Conservation (phyloP, 2,888 invertebrate species). For the Pyrochroa serraticornis region DNA sequence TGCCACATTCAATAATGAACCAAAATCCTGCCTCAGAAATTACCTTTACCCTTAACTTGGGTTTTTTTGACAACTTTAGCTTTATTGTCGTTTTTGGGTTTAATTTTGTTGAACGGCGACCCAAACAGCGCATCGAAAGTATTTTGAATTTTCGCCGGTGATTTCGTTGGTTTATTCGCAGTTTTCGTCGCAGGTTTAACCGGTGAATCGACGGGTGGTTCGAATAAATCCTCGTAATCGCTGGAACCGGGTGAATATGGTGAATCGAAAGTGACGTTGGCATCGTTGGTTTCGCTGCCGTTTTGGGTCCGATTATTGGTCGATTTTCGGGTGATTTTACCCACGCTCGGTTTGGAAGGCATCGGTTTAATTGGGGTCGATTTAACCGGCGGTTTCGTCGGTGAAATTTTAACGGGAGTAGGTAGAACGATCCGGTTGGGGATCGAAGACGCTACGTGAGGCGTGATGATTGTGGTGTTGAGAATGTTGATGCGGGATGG, state of each 20-base stretch:
- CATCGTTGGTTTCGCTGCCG: constrained; percentile 57
- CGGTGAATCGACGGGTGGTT: constrained; percentile 67
- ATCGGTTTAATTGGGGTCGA: constrained; percentile 66
- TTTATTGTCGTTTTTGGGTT: constrained; percentile 41
- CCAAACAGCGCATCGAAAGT: constrained; percentile 72
- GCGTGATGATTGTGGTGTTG: constrained; percentile 51
- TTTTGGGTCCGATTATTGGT: constrained; percentile 34
- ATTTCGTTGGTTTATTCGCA: constrained; percentile 41
- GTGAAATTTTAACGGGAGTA: constrained; percentile 56
- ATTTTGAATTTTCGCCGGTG: constrained; percentile 53
- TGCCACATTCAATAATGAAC: not conserved
- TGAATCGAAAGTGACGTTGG: constrained; percentile 76
- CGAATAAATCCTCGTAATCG: constrained; percentile 86
- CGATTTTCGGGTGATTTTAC: constrained; percentile 37
- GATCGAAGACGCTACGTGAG: constrained; percentile 45
- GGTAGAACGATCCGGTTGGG: constrained; percentile 61
- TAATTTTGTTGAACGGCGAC: constrained; percentile 56
- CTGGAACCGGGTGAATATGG: constrained; percentile 91
- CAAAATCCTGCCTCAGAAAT: not conserved
- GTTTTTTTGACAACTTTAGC: no score
- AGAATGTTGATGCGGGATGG: constrained; percentile 54
- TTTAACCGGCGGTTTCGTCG: constrained; percentile 65
- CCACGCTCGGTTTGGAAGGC: constrained; percentile 43
- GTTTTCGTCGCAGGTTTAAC: constrained; percentile 17
- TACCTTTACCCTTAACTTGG: constrained; percentile 1